Base-by-base conservation (phyloP, 2,888 invertebrate species). In the Hermaeophaga mercurialis region DNA sequence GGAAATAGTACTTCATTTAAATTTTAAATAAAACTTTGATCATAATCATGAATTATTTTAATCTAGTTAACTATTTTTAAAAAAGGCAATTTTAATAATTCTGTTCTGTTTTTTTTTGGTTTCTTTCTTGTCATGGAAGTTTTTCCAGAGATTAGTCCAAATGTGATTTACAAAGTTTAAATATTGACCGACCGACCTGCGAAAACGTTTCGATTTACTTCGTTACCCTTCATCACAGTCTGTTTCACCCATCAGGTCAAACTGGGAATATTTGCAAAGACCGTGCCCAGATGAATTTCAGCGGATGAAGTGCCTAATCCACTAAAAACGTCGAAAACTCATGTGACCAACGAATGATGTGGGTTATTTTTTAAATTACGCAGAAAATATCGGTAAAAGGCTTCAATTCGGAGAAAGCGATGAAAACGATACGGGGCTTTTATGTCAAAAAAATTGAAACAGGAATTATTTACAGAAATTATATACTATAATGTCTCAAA, bases 161-260 rank as follows among this genome's bases (percentile, higher is more conserved):
- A n/a, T n/a, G n/a, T n/a, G n/a, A n/a, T n/a, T n/a, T n/a, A n/a
- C n/a, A n/a, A n/a, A n/a, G n/a, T n/a, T n/a, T n/a, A n/a, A n/a
- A n/a, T n/a, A n/a, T n/a, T n/a, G n/a, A n/a, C n/a, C n/a, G n/a
- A n/a, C n/a, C n/a, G n/a, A n/a, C n/a, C n/a, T n/a, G n/a, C n/a
- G n/a, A n/a, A n/a, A n/a, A n/a, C n/a, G n/a, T n/a, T n/a, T n/a
- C n/a, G n/a, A 22, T 22, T 70, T 71, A 72, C 70, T 70, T 73
- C 71, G 73, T 71, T 73, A 70, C 69, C 64, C 67, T 69, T 64
- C 65, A 66, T 62, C 65, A 68, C 70, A 71, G 70, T 71, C 72
- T 71, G 64, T 63, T 69, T 69, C 69, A 69, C 65, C 70, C 63
- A 70, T 72, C 57, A 64, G 58, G 56, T 54, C 56, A 45, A 54